phyloP scores from a whole-genome alignment of 2,797 vertebrate species.

The Rhinogobio ventralis region DNA sequence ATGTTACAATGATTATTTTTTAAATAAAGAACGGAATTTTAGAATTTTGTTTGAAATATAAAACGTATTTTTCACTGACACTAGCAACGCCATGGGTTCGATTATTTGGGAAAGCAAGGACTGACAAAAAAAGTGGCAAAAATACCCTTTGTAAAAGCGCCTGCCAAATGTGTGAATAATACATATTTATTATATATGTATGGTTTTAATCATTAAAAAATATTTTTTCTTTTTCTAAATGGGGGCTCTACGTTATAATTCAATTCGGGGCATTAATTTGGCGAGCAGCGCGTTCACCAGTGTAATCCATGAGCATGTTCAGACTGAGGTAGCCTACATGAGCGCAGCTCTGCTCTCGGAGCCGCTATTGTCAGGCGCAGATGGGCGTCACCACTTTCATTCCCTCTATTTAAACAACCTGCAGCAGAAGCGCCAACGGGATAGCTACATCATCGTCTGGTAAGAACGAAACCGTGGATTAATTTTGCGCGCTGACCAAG shows the following conservation, averaged over 20 bases:
- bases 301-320: not conserved
- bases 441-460: not conserved
- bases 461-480: slow-evolving; percentile 13
- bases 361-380: not conserved
- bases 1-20: not conserved
- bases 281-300: not conserved
- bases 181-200: too few species aligned
- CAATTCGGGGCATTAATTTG: not conserved
- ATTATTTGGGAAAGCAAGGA: too few species aligned
- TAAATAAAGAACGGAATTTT: too few species aligned
- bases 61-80: not conserved
- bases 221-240: not conserved
- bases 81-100: too few species aligned
- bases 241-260: not conserved
- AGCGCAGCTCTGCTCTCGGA: not conserved
- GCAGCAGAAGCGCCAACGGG: not conserved
- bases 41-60: not conserved
- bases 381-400: slow-evolving; percentile 42
- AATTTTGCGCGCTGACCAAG: not conserved
- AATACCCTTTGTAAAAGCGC: too few species aligned
- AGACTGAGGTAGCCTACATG: not conserved
- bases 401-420: slow-evolving; percentile 38
- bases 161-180: too few species aligned
- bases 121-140: too few species aligned
- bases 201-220: not conserved